Conservation (phyloP, 2,797 vertebrate genomes). For the Cercopithecus diana region DNA sequence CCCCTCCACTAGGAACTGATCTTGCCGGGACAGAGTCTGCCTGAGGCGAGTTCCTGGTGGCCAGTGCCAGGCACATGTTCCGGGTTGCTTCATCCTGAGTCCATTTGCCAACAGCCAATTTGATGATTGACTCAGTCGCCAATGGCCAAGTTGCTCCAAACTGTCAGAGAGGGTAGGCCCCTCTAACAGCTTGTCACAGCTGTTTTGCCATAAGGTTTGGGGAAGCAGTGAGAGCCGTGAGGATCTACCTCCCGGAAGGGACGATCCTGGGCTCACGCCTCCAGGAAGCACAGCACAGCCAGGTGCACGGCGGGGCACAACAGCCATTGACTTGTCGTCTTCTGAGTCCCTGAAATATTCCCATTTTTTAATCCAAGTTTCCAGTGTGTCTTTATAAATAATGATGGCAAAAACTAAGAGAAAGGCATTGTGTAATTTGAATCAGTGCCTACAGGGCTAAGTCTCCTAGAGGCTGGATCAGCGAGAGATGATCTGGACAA, state of each 20-base stretch:
- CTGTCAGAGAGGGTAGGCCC: fast-evolving
- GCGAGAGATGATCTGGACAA: fast-evolving
- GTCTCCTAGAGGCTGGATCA: fast-evolving
- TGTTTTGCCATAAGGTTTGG: background rate
- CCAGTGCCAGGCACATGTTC: background rate
- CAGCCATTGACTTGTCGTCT: background rate
- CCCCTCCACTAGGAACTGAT: background rate
- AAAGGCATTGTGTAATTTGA: too few species aligned
- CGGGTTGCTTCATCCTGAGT: background rate
- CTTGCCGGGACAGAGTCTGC: background rate
- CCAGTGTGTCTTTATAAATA: background rate
- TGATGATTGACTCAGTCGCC: background rate
- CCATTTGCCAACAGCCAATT: background rate
- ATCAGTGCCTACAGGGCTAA: fast-evolving
- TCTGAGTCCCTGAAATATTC: background rate
- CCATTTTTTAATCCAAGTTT: background rate
- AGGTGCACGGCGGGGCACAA: fast-evolving
- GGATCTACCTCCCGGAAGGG: background rate
- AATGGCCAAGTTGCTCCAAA: background rate
- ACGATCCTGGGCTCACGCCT: background rate
- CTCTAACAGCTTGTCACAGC: background rate
- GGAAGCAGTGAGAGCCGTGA: background rate
- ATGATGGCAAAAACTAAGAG: background rate
- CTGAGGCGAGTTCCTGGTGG: background rate
- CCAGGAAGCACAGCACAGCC: fast-evolving